phyloP scores from a whole-genome alignment of 2,888 invertebrate species.

The Subacronicta megacephala region DNA sequence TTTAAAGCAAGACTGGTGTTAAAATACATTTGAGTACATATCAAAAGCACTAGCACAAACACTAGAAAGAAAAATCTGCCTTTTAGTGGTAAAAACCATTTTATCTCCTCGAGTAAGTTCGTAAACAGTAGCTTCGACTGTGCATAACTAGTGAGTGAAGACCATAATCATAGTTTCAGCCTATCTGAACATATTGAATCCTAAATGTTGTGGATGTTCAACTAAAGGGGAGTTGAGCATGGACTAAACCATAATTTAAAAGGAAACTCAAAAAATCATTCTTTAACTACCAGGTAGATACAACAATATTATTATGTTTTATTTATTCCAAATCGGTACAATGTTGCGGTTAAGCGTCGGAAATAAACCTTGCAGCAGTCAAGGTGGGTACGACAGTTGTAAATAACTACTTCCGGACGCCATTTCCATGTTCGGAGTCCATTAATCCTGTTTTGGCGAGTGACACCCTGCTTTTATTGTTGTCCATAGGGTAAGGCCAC shows the following conservation, averaged over 20 bases:
- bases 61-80: constrained; percentile 58
- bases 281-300: too few relatives aligned
- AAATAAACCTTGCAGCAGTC: constrained; percentile 51
- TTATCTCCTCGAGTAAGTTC: constrained; percentile 66
- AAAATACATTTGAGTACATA: constrained; percentile 18
- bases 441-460: constrained; percentile 73
- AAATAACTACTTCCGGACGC: constrained; percentile 70
- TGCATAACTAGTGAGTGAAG: constrained; percentile 30
- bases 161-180: constrained; percentile 21
- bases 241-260: constrained; percentile 19
- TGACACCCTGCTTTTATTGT: constrained; percentile 62
- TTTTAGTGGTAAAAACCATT: constrained; percentile 66
- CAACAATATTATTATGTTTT: constrained; percentile 3
- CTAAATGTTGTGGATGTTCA: too few relatives aligned
- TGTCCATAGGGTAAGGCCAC: constrained; percentile 66
- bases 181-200: too few relatives aligned
- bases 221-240: too few relatives aligned
- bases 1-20: constrained; percentile 34
- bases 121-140: constrained; percentile 28
- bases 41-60: constrained; percentile 30
- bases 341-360: constrained; percentile 38
- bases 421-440: constrained; percentile 70
- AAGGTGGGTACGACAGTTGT: constrained; percentile 63
- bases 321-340: constrained; percentile 18
- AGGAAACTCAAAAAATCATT: constrained; percentile 5